These are phyloP conservation scores for Antechinus stuartii DNA, from an alignment of 2,113 vertebrate genomes.

Conservation along the genomic window DNA sequence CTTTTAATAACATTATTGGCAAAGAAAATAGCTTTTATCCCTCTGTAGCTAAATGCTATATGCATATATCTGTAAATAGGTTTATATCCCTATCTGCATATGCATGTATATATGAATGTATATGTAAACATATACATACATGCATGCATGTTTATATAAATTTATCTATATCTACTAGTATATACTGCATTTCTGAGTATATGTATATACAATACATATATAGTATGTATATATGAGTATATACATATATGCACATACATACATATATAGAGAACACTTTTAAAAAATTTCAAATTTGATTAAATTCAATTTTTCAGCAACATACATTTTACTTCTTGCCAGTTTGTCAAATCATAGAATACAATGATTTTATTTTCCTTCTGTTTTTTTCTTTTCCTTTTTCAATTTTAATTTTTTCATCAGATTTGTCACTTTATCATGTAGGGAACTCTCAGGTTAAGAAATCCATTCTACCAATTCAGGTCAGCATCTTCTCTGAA, in stretches of 20 bases:
- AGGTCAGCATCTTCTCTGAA: neutral
- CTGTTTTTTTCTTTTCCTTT: neutral
- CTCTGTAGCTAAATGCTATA: neutral
- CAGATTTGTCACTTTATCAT: neutral
- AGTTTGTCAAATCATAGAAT: neutral
- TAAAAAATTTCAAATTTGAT: neutral
- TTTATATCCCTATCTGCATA: neutral
- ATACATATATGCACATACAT: too few relatives aligned
- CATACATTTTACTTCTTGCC: neutral
- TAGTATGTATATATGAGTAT: too few relatives aligned
- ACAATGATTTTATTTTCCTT: neutral
- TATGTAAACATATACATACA: too few relatives aligned
- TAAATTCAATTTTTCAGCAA: neutral
- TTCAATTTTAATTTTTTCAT: neutral
- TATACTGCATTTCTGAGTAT: neutral
- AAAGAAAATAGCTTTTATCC: neutral
- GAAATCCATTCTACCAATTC: neutral
- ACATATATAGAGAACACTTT: too few relatives aligned
- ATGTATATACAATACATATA: too few relatives aligned
- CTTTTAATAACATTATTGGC: neutral
- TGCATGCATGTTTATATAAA: too few relatives aligned
- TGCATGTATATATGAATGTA: neutral
- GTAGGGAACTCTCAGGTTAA: neutral
- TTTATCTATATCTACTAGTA: neutral
- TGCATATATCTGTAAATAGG: neutral